Conservation (phyloP, 2,888 invertebrate species). For the Apotomis capreana region DNA sequence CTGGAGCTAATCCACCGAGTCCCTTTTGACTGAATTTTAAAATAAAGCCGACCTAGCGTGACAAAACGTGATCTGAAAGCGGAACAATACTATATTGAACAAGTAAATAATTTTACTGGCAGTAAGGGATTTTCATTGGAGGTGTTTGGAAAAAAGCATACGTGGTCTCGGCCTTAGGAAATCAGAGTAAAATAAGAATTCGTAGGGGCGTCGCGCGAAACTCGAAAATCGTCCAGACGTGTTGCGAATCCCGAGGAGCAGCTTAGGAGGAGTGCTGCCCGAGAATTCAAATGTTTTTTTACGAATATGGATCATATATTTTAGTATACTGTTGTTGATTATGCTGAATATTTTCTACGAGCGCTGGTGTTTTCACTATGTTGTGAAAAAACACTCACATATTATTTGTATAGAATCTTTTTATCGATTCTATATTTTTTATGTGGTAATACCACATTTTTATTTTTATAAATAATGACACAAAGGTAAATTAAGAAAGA, state of each 20-base stretch:
- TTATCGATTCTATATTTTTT: no score
- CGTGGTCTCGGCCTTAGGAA: slow-evolving; percentile 51
- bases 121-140: slow-evolving; percentile 60
- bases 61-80: slow-evolving; percentile 63
- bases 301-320: slow-evolving; percentile 29
- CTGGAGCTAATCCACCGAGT: neutral
- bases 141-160: slow-evolving; percentile 51
- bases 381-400: neutral
- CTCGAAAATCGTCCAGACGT: slow-evolving; percentile 71
- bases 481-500: no score
- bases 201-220: slow-evolving; percentile 58
- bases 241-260: slow-evolving; percentile 54
- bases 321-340: slow-evolving; percentile 33
- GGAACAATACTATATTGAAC: slow-evolving; percentile 58
- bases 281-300: slow-evolving; percentile 40
- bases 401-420: no score
- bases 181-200: slow-evolving; percentile 62
- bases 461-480: no score
- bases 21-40: slow-evolving; percentile 14
- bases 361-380: neutral
- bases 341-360: neutral
- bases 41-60: slow-evolving; percentile 47
- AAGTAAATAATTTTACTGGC: slow-evolving; percentile 70
- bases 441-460: no score
- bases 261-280: slow-evolving; percentile 34